Conservation (phyloP, 2,113 vertebrate genomes). For the Marcusenius ussheri region DNA sequence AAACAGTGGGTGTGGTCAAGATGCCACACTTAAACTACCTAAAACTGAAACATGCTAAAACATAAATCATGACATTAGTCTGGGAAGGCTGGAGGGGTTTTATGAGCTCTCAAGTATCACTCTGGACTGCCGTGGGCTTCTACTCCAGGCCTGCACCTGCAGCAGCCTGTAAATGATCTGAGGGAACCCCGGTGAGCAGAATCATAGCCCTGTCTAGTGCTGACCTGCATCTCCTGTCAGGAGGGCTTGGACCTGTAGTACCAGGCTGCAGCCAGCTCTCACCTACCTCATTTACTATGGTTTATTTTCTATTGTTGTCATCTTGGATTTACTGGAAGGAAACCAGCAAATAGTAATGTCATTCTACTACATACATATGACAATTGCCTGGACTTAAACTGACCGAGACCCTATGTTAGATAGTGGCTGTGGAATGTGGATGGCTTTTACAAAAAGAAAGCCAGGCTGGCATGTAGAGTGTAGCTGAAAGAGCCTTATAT, state of each 20-base stretch:
- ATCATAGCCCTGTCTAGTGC: not conserved
- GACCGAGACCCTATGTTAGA: not conserved
- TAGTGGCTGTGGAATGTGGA: not conserved
- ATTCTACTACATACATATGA: not conserved
- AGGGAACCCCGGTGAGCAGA: not conserved
- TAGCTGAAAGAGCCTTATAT: not conserved
- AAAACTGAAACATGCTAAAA: not conserved
- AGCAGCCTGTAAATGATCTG: not conserved
- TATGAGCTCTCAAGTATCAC: not conserved
- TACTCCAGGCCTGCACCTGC: not conserved
- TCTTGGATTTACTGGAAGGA: not conserved
- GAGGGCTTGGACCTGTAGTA: not conserved
- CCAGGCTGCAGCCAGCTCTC: not conserved
- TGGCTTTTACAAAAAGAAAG: not conserved
- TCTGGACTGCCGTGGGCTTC: not conserved
- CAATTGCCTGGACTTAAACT: not conserved
- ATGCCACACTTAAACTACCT: not conserved
- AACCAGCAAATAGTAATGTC: not conserved
- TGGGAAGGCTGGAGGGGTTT: not conserved
- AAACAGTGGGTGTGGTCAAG: not conserved
- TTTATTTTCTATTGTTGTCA: not conserved
- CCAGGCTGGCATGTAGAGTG: not conserved
- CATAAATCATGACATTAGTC: not conserved
- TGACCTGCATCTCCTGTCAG: not conserved
- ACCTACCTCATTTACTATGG: not conserved